These are phyloP conservation scores for Xylocampa areola DNA, from an alignment of 2,888 invertebrate species.

Conservation along the genomic window DNA sequence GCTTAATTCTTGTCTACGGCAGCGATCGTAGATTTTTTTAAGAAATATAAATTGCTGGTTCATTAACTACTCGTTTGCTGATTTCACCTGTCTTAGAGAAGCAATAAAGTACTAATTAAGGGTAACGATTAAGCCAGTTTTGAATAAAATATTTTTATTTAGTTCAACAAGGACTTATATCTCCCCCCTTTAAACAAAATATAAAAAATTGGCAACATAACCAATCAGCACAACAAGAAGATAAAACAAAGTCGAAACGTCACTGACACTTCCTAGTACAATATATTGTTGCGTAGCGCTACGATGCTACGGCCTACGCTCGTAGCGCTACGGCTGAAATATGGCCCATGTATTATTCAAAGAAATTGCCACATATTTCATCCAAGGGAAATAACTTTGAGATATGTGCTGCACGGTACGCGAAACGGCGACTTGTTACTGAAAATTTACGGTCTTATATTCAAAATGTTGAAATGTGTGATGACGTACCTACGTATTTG, in stretches of 20 bases:
- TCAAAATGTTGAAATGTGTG: constrained; percentile 50
- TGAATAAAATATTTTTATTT: too few relatives aligned
- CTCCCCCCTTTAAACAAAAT: not conserved
- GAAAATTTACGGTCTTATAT: constrained; percentile 54
- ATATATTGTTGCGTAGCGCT: constrained; percentile 61
- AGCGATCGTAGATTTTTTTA: too few relatives aligned
- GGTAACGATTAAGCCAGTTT: too few relatives aligned
- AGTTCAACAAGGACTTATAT: not conserved
- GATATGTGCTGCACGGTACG: constrained; percentile 77
- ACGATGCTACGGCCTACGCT: constrained; percentile 71
- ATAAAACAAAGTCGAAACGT: constrained; percentile 71
- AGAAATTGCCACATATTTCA: constrained; percentile 91
- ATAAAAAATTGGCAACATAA: constrained; percentile 32
- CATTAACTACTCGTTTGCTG: too few relatives aligned
- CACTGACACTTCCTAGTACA: constrained; percentile 66
- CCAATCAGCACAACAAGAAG: constrained; percentile 55
- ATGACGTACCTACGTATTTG: constrained; percentile 52
- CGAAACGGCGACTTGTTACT: constrained; percentile 62
- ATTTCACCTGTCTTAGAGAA: too few relatives aligned
- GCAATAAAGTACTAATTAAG: too few relatives aligned
- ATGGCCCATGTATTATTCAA: constrained; percentile 91
- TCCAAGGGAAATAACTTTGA: constrained; percentile 88
- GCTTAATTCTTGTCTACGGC: too few relatives aligned
- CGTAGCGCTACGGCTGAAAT: constrained; percentile 84
- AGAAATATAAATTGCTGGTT: too few relatives aligned